Evolutionary conservation across 2,888 invertebrate genomes (phyloP), one percentile per base, ranked within the genome.

Genomic region (Papilio gigon): DNA sequence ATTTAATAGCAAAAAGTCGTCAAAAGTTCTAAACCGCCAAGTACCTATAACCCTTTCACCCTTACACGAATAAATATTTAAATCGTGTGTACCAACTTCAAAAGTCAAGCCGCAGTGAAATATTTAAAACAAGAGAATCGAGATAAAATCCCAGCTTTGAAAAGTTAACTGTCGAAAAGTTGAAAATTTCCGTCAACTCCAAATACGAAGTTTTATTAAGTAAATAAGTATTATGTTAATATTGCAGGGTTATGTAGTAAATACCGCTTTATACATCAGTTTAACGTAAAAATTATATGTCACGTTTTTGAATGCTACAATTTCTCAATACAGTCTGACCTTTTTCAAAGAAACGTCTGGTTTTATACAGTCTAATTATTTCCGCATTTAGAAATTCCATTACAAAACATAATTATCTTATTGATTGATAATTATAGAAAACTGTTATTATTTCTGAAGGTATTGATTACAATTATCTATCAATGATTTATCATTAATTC

Each of bases 131-230:
- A 53, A 40, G 59, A 17, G 47, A 56, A 64, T 64, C 60, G 64
- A 50, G 68, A 68, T 68, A 68, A 68, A 68, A 65, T 67, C 68
- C 35, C 65, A 42, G 47, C 68, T 65, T 59, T 40, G 59, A 35
- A 50, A 68, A 68, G 47, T 68, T 65, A 50, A 53, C 42, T 50
- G 58, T 59, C 58, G 59, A 25, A 53, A 65, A 65, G 65, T 65
- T 61, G 33, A 4, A n/a, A 62, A 68, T 35, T 47, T 64, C 40
- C 59, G 25, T 59, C 27, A 65, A 69, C 65, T 56, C 40, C 53
- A 59, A 50, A 68, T 30, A 42, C 60, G 50, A 65, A 69, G 60
- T 65, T 56, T 14, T 60, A 33, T 33, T 65, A 65, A 69, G 65
- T 69, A 65, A 69, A 65, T 69, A 69, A n/a, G 62, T 50, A 58